Conservation (phyloP, 2,113 vertebrate species). For the Arizona elegans region DNA sequence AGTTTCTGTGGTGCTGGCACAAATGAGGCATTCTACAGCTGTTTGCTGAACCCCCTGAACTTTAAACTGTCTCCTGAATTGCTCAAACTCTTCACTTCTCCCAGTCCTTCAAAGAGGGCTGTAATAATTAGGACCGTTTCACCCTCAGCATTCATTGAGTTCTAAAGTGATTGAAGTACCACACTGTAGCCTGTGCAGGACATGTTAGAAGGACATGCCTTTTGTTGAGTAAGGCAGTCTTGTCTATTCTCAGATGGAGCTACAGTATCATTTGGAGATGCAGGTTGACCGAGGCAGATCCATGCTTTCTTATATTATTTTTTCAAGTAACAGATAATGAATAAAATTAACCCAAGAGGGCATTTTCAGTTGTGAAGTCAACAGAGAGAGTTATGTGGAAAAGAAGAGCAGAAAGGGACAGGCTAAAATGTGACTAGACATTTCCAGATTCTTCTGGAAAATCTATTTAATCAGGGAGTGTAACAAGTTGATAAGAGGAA, state of each 20-base stretch:
- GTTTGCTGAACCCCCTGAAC: conserved; percentile 67
- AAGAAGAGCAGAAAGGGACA: background rate
- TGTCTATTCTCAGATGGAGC: background rate
- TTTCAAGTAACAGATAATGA: background rate
- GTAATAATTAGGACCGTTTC: conserved; percentile 16
- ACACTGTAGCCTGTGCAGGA: background rate
- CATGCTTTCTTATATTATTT: conserved; percentile 20
- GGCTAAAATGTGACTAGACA: background rate
- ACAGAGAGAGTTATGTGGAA: background rate
- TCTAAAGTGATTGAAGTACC: background rate
- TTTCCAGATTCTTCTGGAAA: too few relatives aligned
- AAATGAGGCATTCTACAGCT: conserved; percentile 77
- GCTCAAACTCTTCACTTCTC: background rate
- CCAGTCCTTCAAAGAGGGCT: conserved; percentile 13
- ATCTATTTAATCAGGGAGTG: background rate
- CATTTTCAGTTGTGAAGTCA: background rate
- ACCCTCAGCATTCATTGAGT: conserved; percentile 22
- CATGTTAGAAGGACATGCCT: background rate
- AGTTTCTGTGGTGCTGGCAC: conserved; percentile 82
- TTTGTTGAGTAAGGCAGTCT: conserved; percentile 11
- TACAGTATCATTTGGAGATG: background rate
- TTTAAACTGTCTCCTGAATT: conserved; percentile 49
- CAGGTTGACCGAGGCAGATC: background rate
- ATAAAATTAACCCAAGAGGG: background rate
- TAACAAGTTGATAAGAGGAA: background rate